Conservation (phyloP, 2,113 vertebrate species). For the Tetraodon nigroviridis region DNA sequence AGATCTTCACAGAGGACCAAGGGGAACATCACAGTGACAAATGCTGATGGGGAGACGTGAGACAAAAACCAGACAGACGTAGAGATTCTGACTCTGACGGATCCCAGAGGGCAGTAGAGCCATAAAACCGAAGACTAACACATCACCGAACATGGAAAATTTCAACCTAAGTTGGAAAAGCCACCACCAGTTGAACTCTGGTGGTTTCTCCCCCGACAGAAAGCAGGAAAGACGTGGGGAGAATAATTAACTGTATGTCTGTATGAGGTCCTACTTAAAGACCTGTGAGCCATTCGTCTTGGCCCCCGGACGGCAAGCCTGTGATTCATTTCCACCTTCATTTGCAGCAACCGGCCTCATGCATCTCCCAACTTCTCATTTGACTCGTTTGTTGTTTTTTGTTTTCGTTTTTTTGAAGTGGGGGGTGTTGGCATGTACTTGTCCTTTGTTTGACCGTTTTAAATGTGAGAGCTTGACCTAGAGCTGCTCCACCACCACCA, state of each 20-base stretch:
- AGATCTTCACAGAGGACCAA: conserved; percentile 4
- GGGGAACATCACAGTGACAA: conserved; percentile 23
- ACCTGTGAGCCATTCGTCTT: conserved; percentile 39
- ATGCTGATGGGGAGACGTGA: conserved; percentile 32
- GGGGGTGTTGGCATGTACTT: background rate
- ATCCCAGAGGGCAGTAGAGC: conserved; percentile 35
- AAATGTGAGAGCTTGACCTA: conserved; percentile 56
- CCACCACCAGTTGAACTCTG: conserved; percentile 49
- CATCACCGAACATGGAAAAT: conserved; percentile 56
- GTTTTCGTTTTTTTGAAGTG: conserved; percentile 5
- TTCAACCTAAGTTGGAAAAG: conserved; percentile 41
- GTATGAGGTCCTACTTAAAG: conserved; percentile 39
- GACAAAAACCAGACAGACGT: conserved; percentile 52
- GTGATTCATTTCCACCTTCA: conserved; percentile 55
- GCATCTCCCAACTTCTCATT: conserved; percentile 36
- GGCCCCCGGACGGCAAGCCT: conserved; percentile 22
- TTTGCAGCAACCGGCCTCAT: conserved; percentile 30
- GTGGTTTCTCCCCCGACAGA: conserved; percentile 31
- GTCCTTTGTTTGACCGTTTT: conserved; percentile 40
- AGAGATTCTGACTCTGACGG: conserved; percentile 44
- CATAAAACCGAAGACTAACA: conserved; percentile 47
- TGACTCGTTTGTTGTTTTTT: conserved; percentile 27
- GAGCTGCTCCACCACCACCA: conserved; percentile 35
- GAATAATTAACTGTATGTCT: conserved; percentile 53
- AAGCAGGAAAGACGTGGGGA: conserved; percentile 36